Evolutionary conservation across 2,888 invertebrate genomes (phyloP).

Genomic region (Amiota minor): DNA sequence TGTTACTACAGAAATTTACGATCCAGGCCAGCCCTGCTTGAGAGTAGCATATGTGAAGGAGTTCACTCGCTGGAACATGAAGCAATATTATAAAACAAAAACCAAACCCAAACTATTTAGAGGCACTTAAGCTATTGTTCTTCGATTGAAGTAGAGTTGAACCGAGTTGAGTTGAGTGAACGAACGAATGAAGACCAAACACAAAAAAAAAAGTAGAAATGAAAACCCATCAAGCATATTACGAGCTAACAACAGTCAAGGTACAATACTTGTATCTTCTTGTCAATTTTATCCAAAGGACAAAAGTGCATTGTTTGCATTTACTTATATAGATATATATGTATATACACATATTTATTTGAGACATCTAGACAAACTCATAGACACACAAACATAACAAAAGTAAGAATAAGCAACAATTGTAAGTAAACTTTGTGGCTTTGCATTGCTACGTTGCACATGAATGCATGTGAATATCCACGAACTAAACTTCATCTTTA

Average conservation of each 20-base stretch:
- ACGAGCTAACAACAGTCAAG: conserved; percentile 49
- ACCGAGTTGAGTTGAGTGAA: background rate
- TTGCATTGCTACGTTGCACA: conserved; percentile 31
- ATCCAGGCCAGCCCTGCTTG: conserved; percentile 56
- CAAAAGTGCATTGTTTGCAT: conserved; percentile 40
- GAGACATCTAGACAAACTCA: too few species aligned
- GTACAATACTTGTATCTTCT: conserved; percentile 47
- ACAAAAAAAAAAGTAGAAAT: too few species aligned
- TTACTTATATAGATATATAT: too few species aligned
- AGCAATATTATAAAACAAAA: conserved; percentile 12
- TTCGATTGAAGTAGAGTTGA: background rate
- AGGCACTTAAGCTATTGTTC: conserved; percentile 59
- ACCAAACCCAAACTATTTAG: conserved; percentile 56
- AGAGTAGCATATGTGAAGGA: conserved; percentile 53
- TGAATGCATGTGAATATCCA: conserved; percentile 52
- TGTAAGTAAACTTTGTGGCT: too few species aligned
- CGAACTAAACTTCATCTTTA: conserved; percentile 36
- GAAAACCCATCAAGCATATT: conserved; percentile 63
- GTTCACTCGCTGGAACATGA: conserved; percentile 43
- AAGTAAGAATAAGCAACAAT: too few species aligned
- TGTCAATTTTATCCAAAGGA: conserved; percentile 49
- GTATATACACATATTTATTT: too few species aligned
- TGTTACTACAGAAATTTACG: conserved; percentile 27
- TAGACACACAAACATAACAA: too few species aligned
- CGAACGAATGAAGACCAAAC: background rate